Evolutionary conservation across 2,113 vertebrate genomes (phyloP), one percentile per base, ranked within the genome.

Genomic region (Callorhinus ursinus): DNA sequence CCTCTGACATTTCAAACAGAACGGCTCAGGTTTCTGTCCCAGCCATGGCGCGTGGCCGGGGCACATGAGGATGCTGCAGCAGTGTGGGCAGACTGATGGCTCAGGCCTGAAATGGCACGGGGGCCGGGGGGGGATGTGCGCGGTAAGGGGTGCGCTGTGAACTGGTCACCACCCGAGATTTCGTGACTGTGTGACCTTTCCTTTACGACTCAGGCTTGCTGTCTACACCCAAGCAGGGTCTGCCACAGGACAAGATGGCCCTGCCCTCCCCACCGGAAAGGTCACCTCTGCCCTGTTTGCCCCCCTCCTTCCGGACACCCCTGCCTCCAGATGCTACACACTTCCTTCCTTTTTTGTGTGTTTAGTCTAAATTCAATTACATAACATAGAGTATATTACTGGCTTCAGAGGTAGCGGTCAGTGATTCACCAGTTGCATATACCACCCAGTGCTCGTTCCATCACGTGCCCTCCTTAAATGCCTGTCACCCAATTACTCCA

Each of bases 1-100:
- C 33, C 55, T 65, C 31, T 77, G 65, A 49, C 46, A 57, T 85
- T 85, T 95, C 65, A 89, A 71, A 55, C 55, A 94, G 49, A 88
- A 12, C 46, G 69, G 28, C 80, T 90, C 49, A 53, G 13, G 53
- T 7, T 33, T 89, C 74, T 24, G 33, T 69, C 57, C 49, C 33
- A 53, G 22, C 5, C 49, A 31, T 46, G 22, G 59, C 16, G 4
- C 22, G 22, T 51, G 36, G 42, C 80, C 8, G 39, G 28, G 39
- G 26, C 67, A 5, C 15, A 0, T 7, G 13, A 31, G 36, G 55
- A 67, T 49, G 55, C 61, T 13, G 28, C 67, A 18, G 33, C 33
- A 10, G 57, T 19, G 33, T 16, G n/a, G 0, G 11, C 7, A 9
- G 53, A 11, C 1, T 1, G 1, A 4, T 4, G 65, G 14, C 19